Conservation (phyloP, 2,797 vertebrate genomes). For the Oreortyx pictus region DNA sequence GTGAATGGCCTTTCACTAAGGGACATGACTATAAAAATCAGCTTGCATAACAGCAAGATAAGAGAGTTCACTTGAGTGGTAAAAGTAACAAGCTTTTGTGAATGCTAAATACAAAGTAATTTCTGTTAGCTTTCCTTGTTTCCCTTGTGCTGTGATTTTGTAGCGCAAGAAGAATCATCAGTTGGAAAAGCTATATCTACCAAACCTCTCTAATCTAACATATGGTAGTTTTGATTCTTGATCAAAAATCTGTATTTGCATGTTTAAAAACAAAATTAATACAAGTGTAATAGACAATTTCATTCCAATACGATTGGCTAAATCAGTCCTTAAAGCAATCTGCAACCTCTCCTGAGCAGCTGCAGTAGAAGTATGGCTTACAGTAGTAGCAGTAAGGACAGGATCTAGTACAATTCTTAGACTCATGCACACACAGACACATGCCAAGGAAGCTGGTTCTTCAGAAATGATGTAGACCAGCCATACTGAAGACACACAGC, state of each 20-base stretch:
- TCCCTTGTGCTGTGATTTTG: background rate
- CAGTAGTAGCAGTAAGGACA: background rate
- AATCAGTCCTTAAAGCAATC: background rate
- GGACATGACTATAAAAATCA: background rate
- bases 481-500: accelerated
- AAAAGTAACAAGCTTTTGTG: background rate
- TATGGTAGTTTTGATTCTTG: background rate
- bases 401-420: background rate
- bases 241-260: background rate
- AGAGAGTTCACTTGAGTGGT: background rate
- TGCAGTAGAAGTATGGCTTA: background rate
- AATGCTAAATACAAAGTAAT: background rate
- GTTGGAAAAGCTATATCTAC: background rate
- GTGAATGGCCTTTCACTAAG: background rate
- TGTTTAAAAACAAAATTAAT: background rate
- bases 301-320: background rate
- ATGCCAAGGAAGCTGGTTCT: background rate
- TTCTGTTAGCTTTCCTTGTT: background rate
- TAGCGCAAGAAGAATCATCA: background rate
- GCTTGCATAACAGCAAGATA: background rate
- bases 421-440: background rate
- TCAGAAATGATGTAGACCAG: accelerated
- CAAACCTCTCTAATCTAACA: background rate
- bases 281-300: background rate
- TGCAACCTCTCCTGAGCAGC: background rate